Conservation (phyloP, 2,797 vertebrate species). For the Macropodus opercularis region DNA sequence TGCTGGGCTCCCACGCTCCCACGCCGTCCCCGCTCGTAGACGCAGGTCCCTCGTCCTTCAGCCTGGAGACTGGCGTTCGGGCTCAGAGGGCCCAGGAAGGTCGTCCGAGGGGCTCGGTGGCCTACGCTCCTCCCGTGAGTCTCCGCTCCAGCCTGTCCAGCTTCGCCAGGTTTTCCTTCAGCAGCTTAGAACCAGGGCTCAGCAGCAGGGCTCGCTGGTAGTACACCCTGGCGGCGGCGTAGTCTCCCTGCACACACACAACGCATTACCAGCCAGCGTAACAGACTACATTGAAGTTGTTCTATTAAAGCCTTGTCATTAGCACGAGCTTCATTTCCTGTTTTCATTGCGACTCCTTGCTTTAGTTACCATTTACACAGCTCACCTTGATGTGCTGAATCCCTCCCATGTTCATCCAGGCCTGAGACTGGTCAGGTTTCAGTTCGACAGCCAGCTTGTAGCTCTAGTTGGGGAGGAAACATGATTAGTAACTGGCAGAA, state of each 20-base stretch:
- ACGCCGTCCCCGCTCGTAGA: neutral
- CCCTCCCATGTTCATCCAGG: conserved; percentile 99
- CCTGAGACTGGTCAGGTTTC: conserved; percentile 94
- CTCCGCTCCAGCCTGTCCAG: conserved; percentile 92
- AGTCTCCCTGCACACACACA: conserved; percentile 87
- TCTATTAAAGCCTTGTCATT: too few species aligned
- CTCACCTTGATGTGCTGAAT: conserved; percentile 96
- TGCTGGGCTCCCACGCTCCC: too few species aligned
- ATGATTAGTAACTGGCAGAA: too few species aligned
- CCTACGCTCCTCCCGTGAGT: conserved; percentile 79
- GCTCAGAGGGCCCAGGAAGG: conserved; percentile 9
- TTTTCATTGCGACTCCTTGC: too few species aligned
- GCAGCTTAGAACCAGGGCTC: conserved; percentile 90
- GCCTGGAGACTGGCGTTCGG: conserved; percentile 18
- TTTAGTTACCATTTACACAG: too few species aligned
- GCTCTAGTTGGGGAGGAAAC: conserved; percentile 80
- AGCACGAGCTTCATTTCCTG: too few species aligned
- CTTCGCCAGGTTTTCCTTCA: conserved; percentile 96
- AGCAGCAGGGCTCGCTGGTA: conserved; percentile 91
- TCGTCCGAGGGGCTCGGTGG: neutral
- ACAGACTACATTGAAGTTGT: too few species aligned
- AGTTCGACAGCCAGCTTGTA: conserved; percentile 90
- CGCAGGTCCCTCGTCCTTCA: conserved; percentile 10
- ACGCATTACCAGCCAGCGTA: too few species aligned
- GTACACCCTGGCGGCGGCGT: conserved; percentile 88